Conservation (phyloP, 2,888 invertebrate species). For the Oscheius sp. region DNA sequence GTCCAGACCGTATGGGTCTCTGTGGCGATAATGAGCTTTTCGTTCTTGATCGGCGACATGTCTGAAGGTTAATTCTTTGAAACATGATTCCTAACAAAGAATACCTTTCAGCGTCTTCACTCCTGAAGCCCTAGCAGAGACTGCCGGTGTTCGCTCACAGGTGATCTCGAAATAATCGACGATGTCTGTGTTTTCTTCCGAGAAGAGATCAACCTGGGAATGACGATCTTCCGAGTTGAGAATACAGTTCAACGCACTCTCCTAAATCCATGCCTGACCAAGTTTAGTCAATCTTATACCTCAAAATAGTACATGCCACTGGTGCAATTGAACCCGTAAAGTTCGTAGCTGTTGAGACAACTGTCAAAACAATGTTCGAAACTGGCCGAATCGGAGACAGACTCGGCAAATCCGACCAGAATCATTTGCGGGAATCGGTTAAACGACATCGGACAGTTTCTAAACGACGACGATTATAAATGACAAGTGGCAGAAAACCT, state of each 20-base stretch:
- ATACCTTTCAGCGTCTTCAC: constrained; percentile 31
- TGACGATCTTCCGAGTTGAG: constrained; percentile 70
- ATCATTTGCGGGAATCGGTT: constrained; percentile 72
- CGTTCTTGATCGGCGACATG: constrained; percentile 23
- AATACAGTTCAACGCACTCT: constrained; percentile 71
- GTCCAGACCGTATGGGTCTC: constrained; percentile 50
- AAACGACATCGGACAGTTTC: constrained; percentile 65
- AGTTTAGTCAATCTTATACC: constrained; percentile 37
- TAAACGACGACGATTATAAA: constrained; percentile 37
- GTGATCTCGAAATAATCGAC: constrained; percentile 73
- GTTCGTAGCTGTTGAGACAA: constrained; percentile 68
- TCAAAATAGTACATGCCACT: constrained; percentile 74
- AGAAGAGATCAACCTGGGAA: constrained; percentile 68
- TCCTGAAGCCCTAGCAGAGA: constrained; percentile 21
- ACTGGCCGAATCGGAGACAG: constrained; percentile 70
- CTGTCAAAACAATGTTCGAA: constrained; percentile 73
- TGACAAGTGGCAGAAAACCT: neutral
- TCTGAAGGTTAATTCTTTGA: neutral
- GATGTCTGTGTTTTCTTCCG: constrained; percentile 71
- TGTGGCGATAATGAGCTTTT: constrained; percentile 42
- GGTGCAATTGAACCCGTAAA: constrained; percentile 71
- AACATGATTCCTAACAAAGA: neutral
- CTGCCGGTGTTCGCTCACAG: constrained; percentile 41
- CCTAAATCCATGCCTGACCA: constrained; percentile 45
- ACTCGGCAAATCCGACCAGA: constrained; percentile 73